Conservation (phyloP, 92 coral and sea anemone genomes). For the Chrysogorgia sp. region DNA sequence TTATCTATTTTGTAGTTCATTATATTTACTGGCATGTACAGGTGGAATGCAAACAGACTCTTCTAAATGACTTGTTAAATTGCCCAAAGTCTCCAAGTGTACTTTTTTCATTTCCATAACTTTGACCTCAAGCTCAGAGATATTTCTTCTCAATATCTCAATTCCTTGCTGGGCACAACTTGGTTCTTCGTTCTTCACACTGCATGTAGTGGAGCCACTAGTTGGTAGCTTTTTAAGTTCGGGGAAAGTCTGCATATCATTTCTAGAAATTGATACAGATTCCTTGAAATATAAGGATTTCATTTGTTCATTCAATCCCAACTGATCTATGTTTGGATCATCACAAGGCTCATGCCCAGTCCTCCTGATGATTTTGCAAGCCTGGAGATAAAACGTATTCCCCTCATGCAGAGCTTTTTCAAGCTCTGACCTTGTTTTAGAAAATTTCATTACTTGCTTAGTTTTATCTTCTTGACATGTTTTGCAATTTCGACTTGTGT, state of each 20-base stretch:
- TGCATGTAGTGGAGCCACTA: background rate
- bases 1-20: conserved; percentile 30
- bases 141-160: conserved; percentile 3
- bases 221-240: conserved; percentile 2
- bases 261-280: background rate
- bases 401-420: conserved; percentile 1
- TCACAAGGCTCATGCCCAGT: background rate
- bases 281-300: background rate
- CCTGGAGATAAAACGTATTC: background rate
- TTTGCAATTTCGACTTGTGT: background rate
- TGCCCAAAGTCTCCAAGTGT: conserved; percentile 26
- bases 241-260: background rate
- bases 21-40: conserved; percentile 16
- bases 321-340: background rate
- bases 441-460: background rate
- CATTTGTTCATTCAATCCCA: conserved; percentile 6
- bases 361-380: background rate
- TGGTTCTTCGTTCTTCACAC: background rate
- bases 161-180: conserved; percentile 21
- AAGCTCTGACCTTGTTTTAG: background rate
- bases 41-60: conserved; percentile 35
- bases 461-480: conserved; percentile 5
- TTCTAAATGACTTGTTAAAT: conserved; percentile 3
- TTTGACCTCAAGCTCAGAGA: conserved; percentile 14
- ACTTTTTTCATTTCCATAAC: conserved; percentile 6